phyloP scores from a whole-genome alignment of 2,888 invertebrate genomes.

The Elmis aenea region DNA sequence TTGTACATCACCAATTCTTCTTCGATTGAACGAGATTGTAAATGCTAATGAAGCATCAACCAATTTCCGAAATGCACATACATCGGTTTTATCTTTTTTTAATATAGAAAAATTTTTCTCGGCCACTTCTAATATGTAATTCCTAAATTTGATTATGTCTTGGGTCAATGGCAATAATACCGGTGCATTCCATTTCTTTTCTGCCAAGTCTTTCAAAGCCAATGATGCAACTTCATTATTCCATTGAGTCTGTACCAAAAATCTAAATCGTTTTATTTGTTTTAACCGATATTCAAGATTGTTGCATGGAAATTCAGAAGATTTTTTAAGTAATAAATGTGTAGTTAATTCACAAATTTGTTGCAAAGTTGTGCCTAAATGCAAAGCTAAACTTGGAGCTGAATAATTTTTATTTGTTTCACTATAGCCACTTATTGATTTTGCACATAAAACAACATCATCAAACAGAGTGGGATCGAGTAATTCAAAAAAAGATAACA shows the following conservation, averaged over 20 bases:
- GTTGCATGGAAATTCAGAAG: slow-evolving; percentile 7
- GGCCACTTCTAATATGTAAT: slow-evolving; percentile 6
- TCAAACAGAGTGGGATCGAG: slow-evolving; percentile 5
- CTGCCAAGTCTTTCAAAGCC: slow-evolving; percentile 11
- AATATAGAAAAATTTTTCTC: slow-evolving; percentile 4
- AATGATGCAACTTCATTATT: slow-evolving; percentile 9
- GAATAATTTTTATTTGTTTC: slow-evolving; percentile 2
- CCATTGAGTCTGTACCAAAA: slow-evolving; percentile 11
- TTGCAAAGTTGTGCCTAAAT: slow-evolving; percentile 7
- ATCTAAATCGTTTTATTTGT: slow-evolving; percentile 9
- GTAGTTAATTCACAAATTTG: slow-evolving; percentile 5
- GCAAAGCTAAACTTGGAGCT: slow-evolving; percentile 7
- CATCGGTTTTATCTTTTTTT: slow-evolving; percentile 4
- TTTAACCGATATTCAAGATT: slow-evolving; percentile 6
- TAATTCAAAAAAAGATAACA: slow-evolving; percentile 6
- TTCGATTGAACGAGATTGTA: slow-evolving; percentile 12
- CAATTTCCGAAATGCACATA: slow-evolving; percentile 3
- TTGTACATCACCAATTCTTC: slow-evolving; percentile 14
- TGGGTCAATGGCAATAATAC: slow-evolving; percentile 8
- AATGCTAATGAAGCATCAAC: slow-evolving; percentile 7
- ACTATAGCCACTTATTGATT: slow-evolving; percentile 6
- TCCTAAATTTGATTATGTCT: slow-evolving; percentile 12
- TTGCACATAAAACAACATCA: slow-evolving; percentile 3
- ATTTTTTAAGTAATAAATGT: slow-evolving; percentile 8
- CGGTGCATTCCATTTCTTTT: slow-evolving; percentile 12